phyloP scores from a whole-genome alignment of 2,113 vertebrate species.

The Polyodon spathula region DNA sequence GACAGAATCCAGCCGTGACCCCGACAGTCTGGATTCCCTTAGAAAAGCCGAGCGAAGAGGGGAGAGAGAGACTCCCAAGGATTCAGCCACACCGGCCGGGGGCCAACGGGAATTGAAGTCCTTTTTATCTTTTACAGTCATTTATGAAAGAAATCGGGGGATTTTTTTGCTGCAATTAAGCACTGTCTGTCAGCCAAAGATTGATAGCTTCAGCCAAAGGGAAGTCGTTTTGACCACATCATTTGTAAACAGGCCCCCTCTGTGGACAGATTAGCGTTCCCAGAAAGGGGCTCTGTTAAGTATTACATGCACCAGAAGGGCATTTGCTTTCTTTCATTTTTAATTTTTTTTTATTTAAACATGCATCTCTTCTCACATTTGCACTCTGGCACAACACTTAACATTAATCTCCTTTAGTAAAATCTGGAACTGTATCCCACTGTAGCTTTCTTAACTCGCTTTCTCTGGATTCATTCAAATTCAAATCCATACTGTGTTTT shows the following conservation, averaged over 20 bases:
- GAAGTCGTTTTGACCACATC: slow-evolving; percentile 56
- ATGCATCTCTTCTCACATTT: no score
- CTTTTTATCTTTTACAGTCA: slow-evolving; percentile 8
- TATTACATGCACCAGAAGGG: no score
- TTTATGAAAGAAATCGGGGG: slow-evolving; percentile 20
- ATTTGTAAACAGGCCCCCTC: slow-evolving; percentile 73
- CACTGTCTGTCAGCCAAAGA: slow-evolving; percentile 55
- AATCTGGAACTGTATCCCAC: no score
- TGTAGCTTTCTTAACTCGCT: no score
- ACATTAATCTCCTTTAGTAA: no score
- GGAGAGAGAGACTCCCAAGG: no score
- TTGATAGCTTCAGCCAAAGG: slow-evolving; percentile 65
- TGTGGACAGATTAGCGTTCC: slow-evolving; percentile 63
- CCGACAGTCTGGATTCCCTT: neutral
- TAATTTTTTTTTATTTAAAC: no score
- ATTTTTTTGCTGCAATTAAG: slow-evolving; percentile 63
- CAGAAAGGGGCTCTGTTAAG: slow-evolving; percentile 49
- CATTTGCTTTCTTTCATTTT: no score
- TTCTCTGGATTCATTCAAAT: no score
- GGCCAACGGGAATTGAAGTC: slow-evolving; percentile 4
- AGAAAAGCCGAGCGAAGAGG: neutral
- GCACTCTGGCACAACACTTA: no score
- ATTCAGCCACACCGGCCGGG: neutral
- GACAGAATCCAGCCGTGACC: neutral
- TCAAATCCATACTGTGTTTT: no score